Evolutionary conservation across 2,797 vertebrate species (phyloP).

Genomic region (Lates japonicus): DNA sequence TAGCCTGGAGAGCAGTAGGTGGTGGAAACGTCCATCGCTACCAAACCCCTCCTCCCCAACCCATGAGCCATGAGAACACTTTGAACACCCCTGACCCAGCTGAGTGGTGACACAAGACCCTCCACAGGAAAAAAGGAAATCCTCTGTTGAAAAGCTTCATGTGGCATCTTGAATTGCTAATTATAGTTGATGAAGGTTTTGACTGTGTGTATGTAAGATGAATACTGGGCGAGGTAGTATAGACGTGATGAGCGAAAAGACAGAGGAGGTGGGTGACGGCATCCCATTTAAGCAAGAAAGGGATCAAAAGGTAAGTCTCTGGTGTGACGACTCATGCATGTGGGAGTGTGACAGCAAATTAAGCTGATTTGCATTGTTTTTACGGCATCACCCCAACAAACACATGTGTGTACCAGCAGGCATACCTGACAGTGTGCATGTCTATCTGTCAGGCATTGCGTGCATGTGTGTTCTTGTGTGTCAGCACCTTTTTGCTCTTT

Average conservation of each 20-base stretch:
- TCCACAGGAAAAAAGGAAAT: conserved; percentile 26
- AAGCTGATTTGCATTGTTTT: conserved; percentile 41
- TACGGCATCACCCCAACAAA: conserved; percentile 37
- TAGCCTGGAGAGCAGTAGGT: conserved; percentile 46
- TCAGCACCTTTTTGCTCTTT: conserved; percentile 37
- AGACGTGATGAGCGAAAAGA: conserved; percentile 3
- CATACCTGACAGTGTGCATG: conserved; percentile 26
- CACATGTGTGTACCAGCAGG: conserved; percentile 21
- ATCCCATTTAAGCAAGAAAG: conserved; percentile 38
- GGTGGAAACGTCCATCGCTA: conserved; percentile 38
- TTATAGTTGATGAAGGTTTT: conserved; percentile 20
- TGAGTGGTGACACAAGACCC: conserved; percentile 56
- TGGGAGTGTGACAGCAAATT: conserved; percentile 42
- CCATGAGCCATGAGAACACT: conserved; percentile 43
- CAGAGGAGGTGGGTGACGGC: conserved; percentile 18
- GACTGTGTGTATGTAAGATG: conserved; percentile 12
- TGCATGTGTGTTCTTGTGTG: conserved; percentile 15
- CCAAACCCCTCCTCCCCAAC: conserved; percentile 26
- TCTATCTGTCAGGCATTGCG: conserved; percentile 55
- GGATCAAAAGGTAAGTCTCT: conserved; percentile 27
- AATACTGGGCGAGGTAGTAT: conserved; percentile 1
- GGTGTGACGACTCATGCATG: conserved; percentile 33
- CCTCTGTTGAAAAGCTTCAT: conserved; percentile 38
- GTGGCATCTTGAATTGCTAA: conserved; percentile 8
- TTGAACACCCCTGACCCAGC: conserved; percentile 55